phyloP scores from a whole-genome alignment of 2,797 vertebrate species.

The Leucoraja ocellata region DNA sequence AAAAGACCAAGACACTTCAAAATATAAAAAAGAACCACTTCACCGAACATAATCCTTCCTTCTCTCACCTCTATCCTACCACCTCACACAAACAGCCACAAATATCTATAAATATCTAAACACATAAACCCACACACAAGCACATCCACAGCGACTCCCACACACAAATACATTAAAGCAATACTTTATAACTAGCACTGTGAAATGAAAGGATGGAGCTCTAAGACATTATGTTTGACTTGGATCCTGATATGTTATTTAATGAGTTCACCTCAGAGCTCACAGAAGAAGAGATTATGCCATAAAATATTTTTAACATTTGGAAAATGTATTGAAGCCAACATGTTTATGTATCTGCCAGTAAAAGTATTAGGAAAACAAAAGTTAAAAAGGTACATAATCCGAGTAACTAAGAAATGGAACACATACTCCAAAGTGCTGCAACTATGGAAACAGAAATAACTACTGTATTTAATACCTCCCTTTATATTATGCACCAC shows the following conservation, averaged over 20 bases:
- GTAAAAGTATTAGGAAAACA: constrained; percentile 4
- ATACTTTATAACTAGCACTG: neutral
- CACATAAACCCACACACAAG: constrained; percentile 13
- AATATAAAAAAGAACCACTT: neutral
- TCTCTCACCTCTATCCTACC: neutral
- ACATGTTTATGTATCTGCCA: constrained; percentile 8
- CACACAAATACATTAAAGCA: constrained; percentile 23
- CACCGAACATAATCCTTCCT: constrained; percentile 24
- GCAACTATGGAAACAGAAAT: neutral
- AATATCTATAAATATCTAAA: constrained; percentile 24
- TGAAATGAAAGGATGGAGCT: constrained; percentile 26
- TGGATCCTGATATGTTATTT: constrained; percentile 11
- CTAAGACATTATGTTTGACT: constrained; percentile 28
- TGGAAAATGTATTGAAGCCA: constrained; percentile 16
- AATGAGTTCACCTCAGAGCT: neutral
- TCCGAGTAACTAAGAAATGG: constrained; percentile 5
- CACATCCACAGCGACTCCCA: neutral
- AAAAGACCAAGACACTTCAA: neutral
- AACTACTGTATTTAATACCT: neutral
- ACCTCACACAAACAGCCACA: constrained; percentile 1
- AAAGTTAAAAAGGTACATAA: constrained; percentile 16
- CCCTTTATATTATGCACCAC: neutral
- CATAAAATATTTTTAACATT: neutral
- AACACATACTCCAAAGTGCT: neutral
- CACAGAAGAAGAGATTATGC: constrained; percentile 29